Evolutionary conservation across 2,888 invertebrate genomes (phyloP), one percentile per base, ranked within the genome.

Genomic region (Dryobota labecula): DNA sequence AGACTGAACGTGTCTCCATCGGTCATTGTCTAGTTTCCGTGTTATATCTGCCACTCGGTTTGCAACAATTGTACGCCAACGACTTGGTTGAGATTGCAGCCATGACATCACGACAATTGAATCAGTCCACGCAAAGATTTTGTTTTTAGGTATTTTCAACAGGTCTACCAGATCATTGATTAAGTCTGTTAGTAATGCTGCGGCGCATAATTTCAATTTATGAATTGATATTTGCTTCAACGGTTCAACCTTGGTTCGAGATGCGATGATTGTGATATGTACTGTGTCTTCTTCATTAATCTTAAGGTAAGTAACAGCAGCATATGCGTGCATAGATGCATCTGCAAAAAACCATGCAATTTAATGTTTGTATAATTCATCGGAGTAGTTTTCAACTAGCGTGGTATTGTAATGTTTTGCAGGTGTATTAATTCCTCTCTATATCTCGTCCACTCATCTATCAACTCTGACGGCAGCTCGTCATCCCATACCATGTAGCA

Each of bases 171-270:
- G 27, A 51, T 18, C 51, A 27, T 27, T 27, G 24, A 53, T 13
- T n/a, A n/a, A 30, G 1, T 53, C 20, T 20, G 53, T 2, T 4
- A 47, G 13, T n/a, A 49, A 49, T 49, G n/a, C 49, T n/a, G 49
- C 13, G 49, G 49, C n/a, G n/a, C 13, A n/a, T 24, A 49, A 36
- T 36, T 62, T 49, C 20, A 24, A 62, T 62, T 62, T 45, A 36
- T 36, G 45, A 20, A 30, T 4, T 30, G 45, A 60, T 0, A 30
- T 30, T 60, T 60, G 45, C 43, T 45, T 60, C 30, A 7, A 60
- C 43, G n/a, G n/a, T n/a, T n/a, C n/a, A n/a, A n/a, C n/a, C 20
- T 49, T 62, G 13, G 47, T 47, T 62, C 41, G 13, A 13, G 41
- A 41, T 11, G n/a, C 41, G 1, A 41, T 41, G 11, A 41, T 41